These are phyloP conservation scores for Diadumene lineata DNA, from an alignment of 92 coral and sea anemone species.

Conservation along the genomic window DNA sequence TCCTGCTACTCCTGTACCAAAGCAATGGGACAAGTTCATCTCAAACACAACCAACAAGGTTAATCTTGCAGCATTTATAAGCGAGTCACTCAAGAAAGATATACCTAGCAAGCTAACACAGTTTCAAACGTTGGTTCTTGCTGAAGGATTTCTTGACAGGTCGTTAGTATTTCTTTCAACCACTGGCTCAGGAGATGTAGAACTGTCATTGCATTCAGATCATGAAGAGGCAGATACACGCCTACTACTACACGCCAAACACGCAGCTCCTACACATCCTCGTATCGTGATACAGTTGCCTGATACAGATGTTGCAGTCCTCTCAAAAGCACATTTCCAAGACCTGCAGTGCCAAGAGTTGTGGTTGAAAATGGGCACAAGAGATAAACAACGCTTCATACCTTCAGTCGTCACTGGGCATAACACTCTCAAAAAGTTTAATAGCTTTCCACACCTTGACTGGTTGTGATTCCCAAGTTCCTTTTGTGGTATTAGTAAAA, in stretches of 20 bases:
- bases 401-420: slow-evolving; percentile 53
- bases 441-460: slow-evolving; percentile 48
- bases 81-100: neutral
- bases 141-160: neutral
- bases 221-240: slow-evolving; percentile 54
- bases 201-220: neutral
- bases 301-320: slow-evolving; percentile 58
- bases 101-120: neutral
- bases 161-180: neutral
- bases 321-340: slow-evolving; percentile 23
- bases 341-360: slow-evolving; percentile 32
- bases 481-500: slow-evolving; percentile 37
- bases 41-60: neutral
- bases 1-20: slow-evolving; percentile 24
- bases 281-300: slow-evolving; percentile 50
- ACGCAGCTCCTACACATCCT: slow-evolving; percentile 28
- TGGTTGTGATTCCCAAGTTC: slow-evolving; percentile 49
- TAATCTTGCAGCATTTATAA: neutral
- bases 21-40: slow-evolving; percentile 22
- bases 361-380: slow-evolving; percentile 62
- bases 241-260: slow-evolving; percentile 43
- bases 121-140: neutral
- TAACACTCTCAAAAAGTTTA: slow-evolving; percentile 23
- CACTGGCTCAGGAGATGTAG: neutral
- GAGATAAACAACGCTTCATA: slow-evolving; percentile 35